Evolutionary conservation across 2,113 vertebrate species (phyloP).

Genomic region (Oreochromis niloticus): DNA sequence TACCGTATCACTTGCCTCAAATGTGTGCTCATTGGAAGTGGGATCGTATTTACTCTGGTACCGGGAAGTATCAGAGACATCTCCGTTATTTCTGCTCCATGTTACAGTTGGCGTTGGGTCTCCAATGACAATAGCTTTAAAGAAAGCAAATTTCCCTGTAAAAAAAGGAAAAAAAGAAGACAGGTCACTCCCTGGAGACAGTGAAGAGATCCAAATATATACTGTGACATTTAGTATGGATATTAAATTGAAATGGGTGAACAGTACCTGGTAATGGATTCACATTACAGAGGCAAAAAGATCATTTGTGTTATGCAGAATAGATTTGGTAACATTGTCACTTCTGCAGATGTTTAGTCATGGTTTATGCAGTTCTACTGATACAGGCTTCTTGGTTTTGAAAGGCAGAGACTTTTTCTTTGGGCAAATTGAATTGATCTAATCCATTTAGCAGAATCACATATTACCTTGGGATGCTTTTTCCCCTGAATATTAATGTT

Average conservation of each 20-base stretch:
- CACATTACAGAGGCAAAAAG: not conserved
- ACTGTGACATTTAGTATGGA: not conserved
- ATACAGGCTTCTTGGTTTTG: not conserved
- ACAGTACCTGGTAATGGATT: not conserved
- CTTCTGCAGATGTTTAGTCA: not conserved
- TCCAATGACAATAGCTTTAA: constrained; percentile 79
- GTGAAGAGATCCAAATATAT: not conserved
- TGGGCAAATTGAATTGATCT: not conserved
- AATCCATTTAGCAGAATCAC: not conserved
- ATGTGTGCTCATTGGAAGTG: constrained; percentile 65
- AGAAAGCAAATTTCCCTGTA: constrained; percentile 81
- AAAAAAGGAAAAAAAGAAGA: not conserved
- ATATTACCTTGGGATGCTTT: not conserved
- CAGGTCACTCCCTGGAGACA: not conserved
- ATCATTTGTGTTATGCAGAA: not conserved
- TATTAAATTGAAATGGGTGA: not conserved
- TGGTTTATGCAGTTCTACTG: not conserved
- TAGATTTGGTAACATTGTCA: not conserved
- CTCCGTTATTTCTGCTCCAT: constrained; percentile 71
- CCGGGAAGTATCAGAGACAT: constrained; percentile 71
- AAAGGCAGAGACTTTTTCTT: not conserved
- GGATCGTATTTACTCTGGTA: constrained; percentile 68
- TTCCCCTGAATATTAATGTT: not conserved
- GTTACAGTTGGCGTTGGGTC: constrained; percentile 73
- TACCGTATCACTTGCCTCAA: constrained; percentile 70